Conservation (phyloP, 2,113 vertebrate genomes). For the Hippoglossus stenolepis region DNA sequence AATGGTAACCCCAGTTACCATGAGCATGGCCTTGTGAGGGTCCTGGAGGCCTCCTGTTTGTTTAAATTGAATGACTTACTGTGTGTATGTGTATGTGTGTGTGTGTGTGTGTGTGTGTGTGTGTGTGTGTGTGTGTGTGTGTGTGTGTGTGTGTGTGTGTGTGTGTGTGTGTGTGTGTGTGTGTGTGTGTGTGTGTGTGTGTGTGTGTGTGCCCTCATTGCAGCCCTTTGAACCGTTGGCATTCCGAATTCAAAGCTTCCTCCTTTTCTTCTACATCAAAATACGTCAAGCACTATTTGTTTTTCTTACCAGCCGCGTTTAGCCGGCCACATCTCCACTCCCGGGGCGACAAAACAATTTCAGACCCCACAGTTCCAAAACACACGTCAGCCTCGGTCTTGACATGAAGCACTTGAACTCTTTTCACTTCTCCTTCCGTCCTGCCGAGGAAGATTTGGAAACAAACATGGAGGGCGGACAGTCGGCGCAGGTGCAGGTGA, state of each 20-base stretch:
- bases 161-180: constrained; percentile 23
- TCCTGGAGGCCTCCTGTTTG: constrained; percentile 59
- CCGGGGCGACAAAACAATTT: constrained; percentile 31
- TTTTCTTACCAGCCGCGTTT: constrained; percentile 60
- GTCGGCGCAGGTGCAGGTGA: constrained; percentile 61
- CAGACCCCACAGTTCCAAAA: constrained; percentile 29
- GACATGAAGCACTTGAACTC: constrained; percentile 40
- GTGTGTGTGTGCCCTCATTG: constrained; percentile 2
- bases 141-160: background rate
- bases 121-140: constrained; percentile 10
- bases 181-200: constrained; percentile 14
- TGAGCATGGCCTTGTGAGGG: constrained; percentile 44
- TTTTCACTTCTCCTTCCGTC: constrained; percentile 41
- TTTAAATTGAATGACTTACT: constrained; percentile 61
- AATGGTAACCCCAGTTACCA: constrained; percentile 42
- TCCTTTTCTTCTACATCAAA: constrained; percentile 70
- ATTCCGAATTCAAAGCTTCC: constrained; percentile 61
- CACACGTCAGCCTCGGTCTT: constrained; percentile 41
- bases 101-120: constrained; percentile 8
- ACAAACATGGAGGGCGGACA: constrained; percentile 5
- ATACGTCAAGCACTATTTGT: constrained; percentile 58
- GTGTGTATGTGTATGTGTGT: constrained; percentile 12
- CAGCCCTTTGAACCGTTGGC: constrained; percentile 60
- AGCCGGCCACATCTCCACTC: constrained; percentile 33
- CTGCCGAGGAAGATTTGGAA: constrained; percentile 8